phyloP scores from a whole-genome alignment of 2,888 invertebrate genomes.

The Cataglyphis altisquamis region DNA sequence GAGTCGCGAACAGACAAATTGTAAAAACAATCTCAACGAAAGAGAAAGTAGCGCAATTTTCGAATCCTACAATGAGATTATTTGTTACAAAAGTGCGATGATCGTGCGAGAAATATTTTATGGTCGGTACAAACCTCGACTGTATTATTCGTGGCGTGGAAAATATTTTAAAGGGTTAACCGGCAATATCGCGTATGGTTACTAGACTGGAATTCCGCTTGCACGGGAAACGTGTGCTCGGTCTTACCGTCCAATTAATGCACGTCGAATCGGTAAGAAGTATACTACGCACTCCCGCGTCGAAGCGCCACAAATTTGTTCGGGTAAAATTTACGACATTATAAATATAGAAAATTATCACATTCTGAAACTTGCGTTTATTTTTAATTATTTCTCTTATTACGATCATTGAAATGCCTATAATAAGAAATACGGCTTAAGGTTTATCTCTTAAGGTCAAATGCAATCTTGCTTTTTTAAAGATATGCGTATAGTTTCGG shows the following conservation, averaged over 20 bases:
- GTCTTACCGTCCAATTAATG: slow-evolving; percentile 76
- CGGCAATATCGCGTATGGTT: slow-evolving; percentile 74
- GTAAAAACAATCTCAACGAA: not conserved
- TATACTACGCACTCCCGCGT: slow-evolving; percentile 56
- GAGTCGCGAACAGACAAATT: not conserved
- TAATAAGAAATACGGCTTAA: not conserved
- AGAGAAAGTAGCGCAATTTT: not conserved
- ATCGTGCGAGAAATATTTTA: not conserved
- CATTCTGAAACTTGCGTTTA: not conserved
- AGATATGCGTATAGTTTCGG: not conserved
- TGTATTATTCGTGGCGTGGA: slow-evolving; percentile 47
- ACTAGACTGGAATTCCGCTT: slow-evolving; percentile 82
- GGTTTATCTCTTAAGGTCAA: slow-evolving; percentile 40
- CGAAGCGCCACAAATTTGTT: slow-evolving; percentile 42
- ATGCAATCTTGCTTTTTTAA: slow-evolving; percentile 8
- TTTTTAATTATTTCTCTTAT: slow-evolving; percentile 20
- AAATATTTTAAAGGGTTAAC: slow-evolving; percentile 71
- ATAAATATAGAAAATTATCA: slow-evolving; percentile 16
- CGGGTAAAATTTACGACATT: slow-evolving; percentile 26
- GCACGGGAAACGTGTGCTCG: slow-evolving; percentile 61
- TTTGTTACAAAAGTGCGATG: not conserved
- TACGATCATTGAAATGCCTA: not conserved
- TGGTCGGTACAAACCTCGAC: no score
- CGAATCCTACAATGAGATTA: not conserved
- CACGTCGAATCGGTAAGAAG: slow-evolving; percentile 72